phyloP scores from a whole-genome alignment of 2,888 invertebrate genomes.

The Xestia c-nigrum region DNA sequence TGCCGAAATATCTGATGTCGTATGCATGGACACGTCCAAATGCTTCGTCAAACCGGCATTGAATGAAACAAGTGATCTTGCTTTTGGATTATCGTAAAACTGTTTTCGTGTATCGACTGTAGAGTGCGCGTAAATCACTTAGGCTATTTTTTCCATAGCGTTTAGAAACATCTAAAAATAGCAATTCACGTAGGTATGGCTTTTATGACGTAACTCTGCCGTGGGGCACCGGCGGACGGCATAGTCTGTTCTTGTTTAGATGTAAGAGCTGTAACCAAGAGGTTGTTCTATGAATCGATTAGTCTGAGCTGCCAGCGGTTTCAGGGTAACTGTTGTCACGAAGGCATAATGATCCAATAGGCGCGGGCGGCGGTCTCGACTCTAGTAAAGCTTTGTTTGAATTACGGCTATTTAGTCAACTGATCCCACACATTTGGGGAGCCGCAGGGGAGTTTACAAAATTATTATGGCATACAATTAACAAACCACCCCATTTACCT shows the following conservation, averaged over 20 bases:
- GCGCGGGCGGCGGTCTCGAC: neutral
- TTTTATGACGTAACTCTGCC: slow-evolving; percentile 76
- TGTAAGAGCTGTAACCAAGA: slow-evolving; percentile 45
- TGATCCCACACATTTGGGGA: too few species aligned
- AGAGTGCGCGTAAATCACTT: slow-evolving; percentile 84
- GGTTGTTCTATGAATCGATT: slow-evolving; percentile 39
- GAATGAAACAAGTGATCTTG: slow-evolving; percentile 65
- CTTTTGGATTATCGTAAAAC: slow-evolving; percentile 82
- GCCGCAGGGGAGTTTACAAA: too few species aligned
- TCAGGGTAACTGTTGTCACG: slow-evolving; percentile 21
- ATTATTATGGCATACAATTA: too few species aligned
- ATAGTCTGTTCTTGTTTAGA: slow-evolving; percentile 34
- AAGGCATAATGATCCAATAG: slow-evolving; percentile 23
- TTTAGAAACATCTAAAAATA: slow-evolving; percentile 83
- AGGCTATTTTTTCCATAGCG: slow-evolving; percentile 82
- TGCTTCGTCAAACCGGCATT: slow-evolving; percentile 58
- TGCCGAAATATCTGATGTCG: slow-evolving; percentile 67
- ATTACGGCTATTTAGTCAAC: too few species aligned
- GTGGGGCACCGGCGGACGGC: slow-evolving; percentile 52
- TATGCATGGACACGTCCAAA: slow-evolving; percentile 69
- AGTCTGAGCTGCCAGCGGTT: slow-evolving; percentile 17
- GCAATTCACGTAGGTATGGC: slow-evolving; percentile 75
- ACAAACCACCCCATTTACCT: too few species aligned
- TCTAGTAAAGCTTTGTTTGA: slow-evolving; percentile 21
- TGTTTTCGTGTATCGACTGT: slow-evolving; percentile 82